phyloP scores from a whole-genome alignment of 2,113 vertebrate species.

The Ploceus nigricollis region DNA sequence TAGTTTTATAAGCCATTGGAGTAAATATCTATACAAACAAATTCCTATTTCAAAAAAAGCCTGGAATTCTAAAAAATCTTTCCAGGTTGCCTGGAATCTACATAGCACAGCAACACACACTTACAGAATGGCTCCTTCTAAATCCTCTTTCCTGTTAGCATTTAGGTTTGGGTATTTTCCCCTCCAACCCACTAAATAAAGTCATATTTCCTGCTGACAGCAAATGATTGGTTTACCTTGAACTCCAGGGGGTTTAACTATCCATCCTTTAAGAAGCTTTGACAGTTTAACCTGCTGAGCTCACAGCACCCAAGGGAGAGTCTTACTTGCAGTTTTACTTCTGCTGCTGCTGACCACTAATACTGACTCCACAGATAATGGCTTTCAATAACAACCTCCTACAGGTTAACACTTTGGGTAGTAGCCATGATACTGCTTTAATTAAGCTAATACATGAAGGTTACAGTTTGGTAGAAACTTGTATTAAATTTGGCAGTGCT shows the following conservation, averaged over 20 bases:
- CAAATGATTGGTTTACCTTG: constrained; percentile 89
- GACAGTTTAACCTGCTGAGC: constrained; percentile 90
- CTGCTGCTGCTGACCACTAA: constrained; percentile 82
- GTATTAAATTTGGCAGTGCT: constrained; percentile 62
- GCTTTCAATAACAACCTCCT: constrained; percentile 79
- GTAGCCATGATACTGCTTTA: constrained; percentile 61
- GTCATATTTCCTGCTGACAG: constrained; percentile 85
- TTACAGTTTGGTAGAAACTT: constrained; percentile 66
- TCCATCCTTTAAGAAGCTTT: constrained; percentile 89
- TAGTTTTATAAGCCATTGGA: background rate
- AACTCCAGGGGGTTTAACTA: constrained; percentile 83
- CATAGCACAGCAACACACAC: background rate
- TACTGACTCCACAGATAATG: constrained; percentile 78
- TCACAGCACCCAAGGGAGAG: constrained; percentile 83
- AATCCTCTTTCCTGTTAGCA: constrained; percentile 51
- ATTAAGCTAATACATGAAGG: constrained; percentile 71
- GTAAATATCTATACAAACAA: background rate
- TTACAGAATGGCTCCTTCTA: background rate
- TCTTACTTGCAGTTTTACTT: constrained; percentile 83
- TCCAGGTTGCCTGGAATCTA: background rate
- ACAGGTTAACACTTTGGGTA: constrained; percentile 72
- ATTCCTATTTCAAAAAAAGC: background rate
- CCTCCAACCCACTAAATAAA: constrained; percentile 80
- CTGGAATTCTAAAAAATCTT: background rate
- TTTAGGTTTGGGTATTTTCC: constrained; percentile 36